Conservation (phyloP, 2,797 vertebrate species). For the Acanthurus lineatus region DNA sequence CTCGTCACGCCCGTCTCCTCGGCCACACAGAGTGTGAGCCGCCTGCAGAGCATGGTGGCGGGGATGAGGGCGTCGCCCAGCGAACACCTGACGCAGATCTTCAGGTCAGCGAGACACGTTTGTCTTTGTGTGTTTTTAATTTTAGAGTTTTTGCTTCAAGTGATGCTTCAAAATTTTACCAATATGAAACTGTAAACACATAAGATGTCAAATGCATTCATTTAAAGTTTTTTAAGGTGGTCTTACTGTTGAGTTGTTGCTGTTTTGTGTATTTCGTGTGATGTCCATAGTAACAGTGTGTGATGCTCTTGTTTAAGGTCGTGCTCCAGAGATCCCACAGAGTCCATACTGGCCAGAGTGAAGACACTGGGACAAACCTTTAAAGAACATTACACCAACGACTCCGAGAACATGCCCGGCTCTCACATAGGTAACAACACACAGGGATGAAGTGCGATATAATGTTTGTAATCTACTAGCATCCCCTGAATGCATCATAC, state of each 20-base stretch:
- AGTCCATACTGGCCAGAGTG: constrained; percentile 86
- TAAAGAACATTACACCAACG: constrained; percentile 91
- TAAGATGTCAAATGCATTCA: too few relatives aligned
- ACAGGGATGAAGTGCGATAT: too few relatives aligned
- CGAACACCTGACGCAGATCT: constrained; percentile 88
- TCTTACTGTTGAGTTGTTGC: too few relatives aligned
- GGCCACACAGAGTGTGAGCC: constrained; percentile 95
- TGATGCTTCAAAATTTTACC: too few relatives aligned
- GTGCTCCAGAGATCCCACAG: constrained; percentile 90
- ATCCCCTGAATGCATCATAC: too few relatives aligned
- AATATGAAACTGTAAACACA: too few relatives aligned
- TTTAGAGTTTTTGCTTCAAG: too few relatives aligned
- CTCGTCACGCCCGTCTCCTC: constrained; percentile 94
- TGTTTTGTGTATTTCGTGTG: too few relatives aligned
- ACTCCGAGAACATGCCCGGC: constrained; percentile 90
- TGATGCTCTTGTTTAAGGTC: constrained; percentile 86
- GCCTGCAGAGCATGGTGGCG: constrained; percentile 93
- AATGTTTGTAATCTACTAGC: too few relatives aligned
- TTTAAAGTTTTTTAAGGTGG: too few relatives aligned
- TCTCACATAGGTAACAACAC: constrained; percentile 90
- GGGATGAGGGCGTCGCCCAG: constrained; percentile 91
- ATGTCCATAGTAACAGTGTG: too few relatives aligned
- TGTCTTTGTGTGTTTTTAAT: not conserved
- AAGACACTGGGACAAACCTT: constrained; percentile 91
- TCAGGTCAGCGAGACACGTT: constrained; percentile 85